Evolutionary conservation across 2,888 invertebrate genomes (phyloP).

Genomic region (Hydropsyche betteni): DNA sequence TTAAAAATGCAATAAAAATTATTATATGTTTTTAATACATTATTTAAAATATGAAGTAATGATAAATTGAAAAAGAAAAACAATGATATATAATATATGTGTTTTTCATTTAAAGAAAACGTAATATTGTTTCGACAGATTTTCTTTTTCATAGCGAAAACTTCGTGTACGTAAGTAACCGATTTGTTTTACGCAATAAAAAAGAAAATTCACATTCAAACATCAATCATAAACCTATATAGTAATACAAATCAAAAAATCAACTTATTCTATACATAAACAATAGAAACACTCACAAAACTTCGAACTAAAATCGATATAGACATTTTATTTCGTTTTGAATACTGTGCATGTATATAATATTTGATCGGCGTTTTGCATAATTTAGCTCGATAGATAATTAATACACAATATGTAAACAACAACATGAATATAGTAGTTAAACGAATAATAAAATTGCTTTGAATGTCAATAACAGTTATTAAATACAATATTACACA

Average conservation of each 20-base stretch:
- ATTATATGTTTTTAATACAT: too few species aligned
- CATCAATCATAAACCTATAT: not conserved
- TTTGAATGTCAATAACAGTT: slow-evolving; percentile 13
- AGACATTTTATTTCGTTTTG: not conserved
- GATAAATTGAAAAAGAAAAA: too few species aligned
- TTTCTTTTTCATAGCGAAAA: slow-evolving; percentile 3
- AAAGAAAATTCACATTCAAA: not conserved
- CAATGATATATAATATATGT: not conserved
- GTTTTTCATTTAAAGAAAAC: not conserved
- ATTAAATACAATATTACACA: not conserved
- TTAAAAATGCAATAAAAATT: too few species aligned
- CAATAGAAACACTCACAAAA: slow-evolving; percentile 6
- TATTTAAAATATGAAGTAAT: too few species aligned
- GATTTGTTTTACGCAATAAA: slow-evolving; percentile 2
- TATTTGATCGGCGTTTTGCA: too few species aligned
- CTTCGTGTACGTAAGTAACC: not conserved
- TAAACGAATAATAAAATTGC: not conserved
- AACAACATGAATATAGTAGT: slow-evolving; percentile 1
- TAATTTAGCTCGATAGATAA: too few species aligned
- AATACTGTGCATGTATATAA: not conserved
- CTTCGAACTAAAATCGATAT: slow-evolving; percentile 4
- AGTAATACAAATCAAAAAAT: not conserved
- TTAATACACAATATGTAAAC: slow-evolving; percentile 17
- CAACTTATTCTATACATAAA: not conserved
- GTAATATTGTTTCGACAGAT: not conserved